Conservation (phyloP, 2,797 vertebrate genomes). For the Pteronotus mesoamericanus region DNA sequence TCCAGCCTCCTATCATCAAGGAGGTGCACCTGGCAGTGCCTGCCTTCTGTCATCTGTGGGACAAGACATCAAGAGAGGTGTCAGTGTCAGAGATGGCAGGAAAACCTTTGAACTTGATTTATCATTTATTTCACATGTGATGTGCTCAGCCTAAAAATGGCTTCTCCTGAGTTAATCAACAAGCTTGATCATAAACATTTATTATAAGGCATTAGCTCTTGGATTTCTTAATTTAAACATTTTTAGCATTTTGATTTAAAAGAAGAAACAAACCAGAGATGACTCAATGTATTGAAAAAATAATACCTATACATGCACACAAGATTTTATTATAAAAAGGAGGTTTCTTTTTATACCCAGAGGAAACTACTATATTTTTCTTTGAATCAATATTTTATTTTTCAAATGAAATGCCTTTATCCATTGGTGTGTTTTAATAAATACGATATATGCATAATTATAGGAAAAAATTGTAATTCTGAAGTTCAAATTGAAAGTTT, state of each 20-base stretch:
- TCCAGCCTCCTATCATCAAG: conserved; percentile 95
- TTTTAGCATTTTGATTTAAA: neutral
- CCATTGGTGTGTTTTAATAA: neutral
- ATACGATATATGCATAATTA: neutral
- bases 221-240: neutral
- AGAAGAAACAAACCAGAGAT: neutral
- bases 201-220: neutral
- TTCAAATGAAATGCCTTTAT: neutral
- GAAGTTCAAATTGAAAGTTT: neutral
- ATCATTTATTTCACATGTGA: neutral
- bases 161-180: neutral
- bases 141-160: neutral
- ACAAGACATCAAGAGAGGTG: neutral
- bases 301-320: neutral
- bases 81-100: neutral
- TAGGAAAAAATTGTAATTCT: neutral
- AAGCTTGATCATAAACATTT: neutral
- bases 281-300: neutral
- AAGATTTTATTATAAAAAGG: neutral
- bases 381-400: neutral
- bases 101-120: neutral
- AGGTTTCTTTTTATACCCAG: neutral
- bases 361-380: neutral
- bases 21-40: conserved; percentile 94
- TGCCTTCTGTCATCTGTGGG: conserved; percentile 96